Evolutionary conservation across 2,797 vertebrate genomes (phyloP), one percentile per base, ranked within the genome.

Genomic region (Catostomus latipinnis): DNA sequence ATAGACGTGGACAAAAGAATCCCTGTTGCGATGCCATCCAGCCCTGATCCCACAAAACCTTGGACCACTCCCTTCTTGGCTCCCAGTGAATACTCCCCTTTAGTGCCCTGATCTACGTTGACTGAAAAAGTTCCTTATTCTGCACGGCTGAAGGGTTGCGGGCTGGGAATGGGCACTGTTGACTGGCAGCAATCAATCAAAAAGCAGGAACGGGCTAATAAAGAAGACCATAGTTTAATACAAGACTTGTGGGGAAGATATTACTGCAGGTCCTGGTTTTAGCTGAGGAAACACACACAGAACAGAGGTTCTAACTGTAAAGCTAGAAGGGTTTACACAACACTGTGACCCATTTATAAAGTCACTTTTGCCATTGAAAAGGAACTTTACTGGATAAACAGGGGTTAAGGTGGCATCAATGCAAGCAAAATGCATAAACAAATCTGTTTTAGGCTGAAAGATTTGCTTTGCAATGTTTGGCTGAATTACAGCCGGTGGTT

Each of bases 111-210:
- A 94, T 95, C 94, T 93, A 94, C 93, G 93, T 95, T 93, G 91
- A 85, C 87, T 94, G 92, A 93, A 95, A 94, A 95, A 94, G 83
- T 80, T 88, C 87, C 93, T 95, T 95, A 96, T 96, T 96, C 95
- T 91, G 82, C 92, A 93, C 22, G 90, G 92, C 78, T 88, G 90
- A 89, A 90, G 88, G 91, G 93, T 92, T 94, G 94, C 92, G 92
- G 94, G 91, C 92, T 92, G 93, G 90, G 93, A 95, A 94, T 93
- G 93, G 88, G 87, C 90, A 91, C 94, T 93, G 92, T 93, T 94
- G 93, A 98, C 95, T 97, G 97, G 95, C 97, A 98, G 92, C 94
- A 82, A 98, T 98, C 96, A 97, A 96, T 99, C 97, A 96, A 89
- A 91, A 87, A 85, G 93, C 91, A 91, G 92, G 93, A 92, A 93